Evolutionary conservation across 2,888 invertebrate genomes (phyloP), one percentile per base, ranked within the genome.

Genomic region (Slavum lentiscoides): DNA sequence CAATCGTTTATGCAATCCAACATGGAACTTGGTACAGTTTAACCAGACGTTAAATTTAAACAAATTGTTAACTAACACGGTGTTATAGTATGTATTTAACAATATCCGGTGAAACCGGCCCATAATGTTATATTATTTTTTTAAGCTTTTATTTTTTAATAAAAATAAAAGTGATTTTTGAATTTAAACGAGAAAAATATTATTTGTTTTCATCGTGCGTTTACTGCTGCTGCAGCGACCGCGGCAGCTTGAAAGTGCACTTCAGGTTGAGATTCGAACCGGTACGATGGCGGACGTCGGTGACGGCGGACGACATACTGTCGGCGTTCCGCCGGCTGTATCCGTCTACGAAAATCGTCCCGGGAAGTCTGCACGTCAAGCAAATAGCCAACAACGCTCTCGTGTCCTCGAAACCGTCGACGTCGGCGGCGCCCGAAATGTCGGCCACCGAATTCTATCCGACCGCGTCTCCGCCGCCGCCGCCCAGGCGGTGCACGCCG

Each of bases 241-340:
- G 92, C 85, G 90, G 91, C 82, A 93, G 93, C 83, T 88, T 94
- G 75, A 90, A 93, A 70, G 92, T 96, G 0, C 94, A 95, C 85
- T 95, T 96, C 86, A 94, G 94, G 85, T 89, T 95, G 76, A 91
- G 92, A 77, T 94, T 96, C 85, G 94, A 95, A 87, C 93, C 94
- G 0, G 91, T 92, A 83, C 89, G 90, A 84, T 91, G 90, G 19
- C 88, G 90, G 1, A 73, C 82, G 13, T 69, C 83, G 6, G 83
- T 83, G 7, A 92, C 93, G 84, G 89, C 94, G 21, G 87, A 90
- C 76, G 89, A 90, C 0, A 90, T 94, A 30, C 87, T 94, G 74
- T 87, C 89, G 19, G 89, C 82, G 9, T 83, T 83, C 21, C 83
- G 82, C 62, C 88, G 90, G 39, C 87, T 90, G 0, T 91, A 90